These are phyloP conservation scores for Microcebus lehilahytsara DNA, from an alignment of 2,113 vertebrate species.

Conservation along the genomic window DNA sequence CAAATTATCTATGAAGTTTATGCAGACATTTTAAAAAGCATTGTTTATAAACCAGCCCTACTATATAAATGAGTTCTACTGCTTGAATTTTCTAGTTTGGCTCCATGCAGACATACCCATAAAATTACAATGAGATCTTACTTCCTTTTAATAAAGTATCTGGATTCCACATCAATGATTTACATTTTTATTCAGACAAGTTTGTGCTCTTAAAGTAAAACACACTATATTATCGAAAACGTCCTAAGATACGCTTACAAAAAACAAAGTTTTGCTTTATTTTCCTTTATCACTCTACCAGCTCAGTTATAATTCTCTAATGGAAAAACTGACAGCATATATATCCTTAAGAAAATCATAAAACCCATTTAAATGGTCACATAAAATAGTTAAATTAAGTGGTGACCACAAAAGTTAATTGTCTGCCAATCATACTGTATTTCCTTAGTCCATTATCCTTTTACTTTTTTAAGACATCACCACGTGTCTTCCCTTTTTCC, in stretches of 20 bases:
- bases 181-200: neutral
- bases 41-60: conserved; percentile 37
- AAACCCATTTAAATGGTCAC: neutral
- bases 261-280: neutral
- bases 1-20: conserved; percentile 51
- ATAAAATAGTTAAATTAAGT: conserved; percentile 10
- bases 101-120: neutral
- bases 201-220: conserved; percentile 3
- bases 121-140: neutral
- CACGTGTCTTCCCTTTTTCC: neutral
- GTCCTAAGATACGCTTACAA: neutral
- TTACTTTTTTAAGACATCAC: neutral
- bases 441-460: neutral
- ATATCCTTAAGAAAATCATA: neutral
- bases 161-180: neutral
- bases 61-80: neutral
- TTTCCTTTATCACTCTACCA: neutral
- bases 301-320: neutral
- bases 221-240: neutral
- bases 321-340: neutral
- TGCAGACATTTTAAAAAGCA: conserved; percentile 40
- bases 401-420: neutral
- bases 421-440: neutral
- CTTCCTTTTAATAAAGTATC: neutral
- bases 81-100: conserved; percentile 1